Evolutionary conservation across 1,140 invertebrate genomes (phyloP).

Genomic region (Zaprionus africanus): DNA sequence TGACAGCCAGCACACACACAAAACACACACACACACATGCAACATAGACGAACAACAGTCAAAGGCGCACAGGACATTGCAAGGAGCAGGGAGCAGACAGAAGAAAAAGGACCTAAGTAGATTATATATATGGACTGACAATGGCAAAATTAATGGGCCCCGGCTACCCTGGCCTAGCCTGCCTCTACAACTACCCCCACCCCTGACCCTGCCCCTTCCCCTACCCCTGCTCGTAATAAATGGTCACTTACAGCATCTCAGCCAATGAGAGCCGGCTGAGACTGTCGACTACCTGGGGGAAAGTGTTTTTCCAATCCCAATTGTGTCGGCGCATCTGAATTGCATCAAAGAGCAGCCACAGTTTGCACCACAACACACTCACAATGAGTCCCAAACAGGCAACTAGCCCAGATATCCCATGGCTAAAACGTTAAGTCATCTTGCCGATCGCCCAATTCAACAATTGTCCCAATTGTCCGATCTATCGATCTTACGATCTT

Average conservation of each 20-base stretch:
- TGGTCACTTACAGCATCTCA: conserved; percentile 55
- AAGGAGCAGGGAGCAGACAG: conserved; percentile 2
- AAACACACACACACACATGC: conserved; percentile 39
- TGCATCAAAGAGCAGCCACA: conserved; percentile 64
- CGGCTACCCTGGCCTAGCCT: conserved; percentile 24
- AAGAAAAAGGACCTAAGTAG: conserved; percentile 42
- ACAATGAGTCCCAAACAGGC: conserved; percentile 20
- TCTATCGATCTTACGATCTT: conserved; percentile 10
- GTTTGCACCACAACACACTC: conserved; percentile 3
- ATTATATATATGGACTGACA: conserved; percentile 74
- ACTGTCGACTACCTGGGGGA: conserved; percentile 48
- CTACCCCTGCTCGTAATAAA: conserved; percentile 41
- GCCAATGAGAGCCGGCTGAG: conserved; percentile 45
- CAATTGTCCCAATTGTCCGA: conserved; percentile 18
- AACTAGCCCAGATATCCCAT: conserved; percentile 35
- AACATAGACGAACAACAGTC: conserved; percentile 36
- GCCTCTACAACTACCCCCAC: neutral
- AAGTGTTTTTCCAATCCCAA: conserved; percentile 59
- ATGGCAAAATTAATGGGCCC: conserved; percentile 74
- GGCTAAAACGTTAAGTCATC: conserved; percentile 77
- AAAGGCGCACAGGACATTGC: conserved; percentile 23
- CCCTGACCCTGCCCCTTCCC: neutral
- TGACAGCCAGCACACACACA: conserved; percentile 63
- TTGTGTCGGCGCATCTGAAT: conserved; percentile 67
- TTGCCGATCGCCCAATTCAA: conserved; percentile 31